These are phyloP conservation scores for Pagetopsis macropterus DNA, from an alignment of 2,797 vertebrate species.

Conservation along the genomic window DNA sequence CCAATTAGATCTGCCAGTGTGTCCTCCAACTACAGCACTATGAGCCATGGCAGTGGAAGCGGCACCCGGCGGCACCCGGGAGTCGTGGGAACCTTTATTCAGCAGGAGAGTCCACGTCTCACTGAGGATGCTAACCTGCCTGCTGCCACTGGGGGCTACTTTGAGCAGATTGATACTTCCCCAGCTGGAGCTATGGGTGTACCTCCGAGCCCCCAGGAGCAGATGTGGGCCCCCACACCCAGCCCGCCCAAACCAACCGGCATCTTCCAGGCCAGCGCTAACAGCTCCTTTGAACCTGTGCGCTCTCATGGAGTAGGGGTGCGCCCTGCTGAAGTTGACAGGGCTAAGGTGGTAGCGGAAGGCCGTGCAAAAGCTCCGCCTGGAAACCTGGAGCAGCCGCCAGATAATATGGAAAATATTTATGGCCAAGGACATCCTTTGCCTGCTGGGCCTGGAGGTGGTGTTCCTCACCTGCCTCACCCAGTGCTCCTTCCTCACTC, in stretches of 20 bases:
- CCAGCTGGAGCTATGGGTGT: constrained; percentile 80
- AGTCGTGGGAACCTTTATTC: constrained; percentile 91
- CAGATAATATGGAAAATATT: constrained; percentile 96
- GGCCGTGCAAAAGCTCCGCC: constrained; percentile 79
- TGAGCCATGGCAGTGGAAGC: constrained; percentile 87
- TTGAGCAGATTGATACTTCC: constrained; percentile 95
- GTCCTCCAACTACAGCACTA: constrained; percentile 89
- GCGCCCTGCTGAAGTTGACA: constrained; percentile 88
- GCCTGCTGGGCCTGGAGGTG: constrained; percentile 41
- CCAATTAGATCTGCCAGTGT: constrained; percentile 88
- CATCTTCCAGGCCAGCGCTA: constrained; percentile 95
- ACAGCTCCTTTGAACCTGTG: constrained; percentile 97
- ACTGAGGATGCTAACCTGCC: constrained; percentile 79
- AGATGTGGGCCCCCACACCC: constrained; percentile 85
- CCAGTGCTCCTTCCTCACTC: constrained; percentile 79
- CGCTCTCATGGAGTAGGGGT: constrained; percentile 89
- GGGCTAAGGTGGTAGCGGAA: constrained; percentile 91
- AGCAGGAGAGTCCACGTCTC: constrained; percentile 93
- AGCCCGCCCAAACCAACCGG: constrained; percentile 96
- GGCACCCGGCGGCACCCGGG: constrained; percentile 85
- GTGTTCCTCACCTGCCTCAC: constrained; percentile 51
- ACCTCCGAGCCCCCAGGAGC: constrained; percentile 65
- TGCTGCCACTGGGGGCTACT: constrained; percentile 85
- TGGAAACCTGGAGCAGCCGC: constrained; percentile 95
- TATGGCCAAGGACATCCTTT: constrained; percentile 75